Base-by-base conservation (phyloP, 2,113 vertebrate genomes). In the Synchiropus splendidus region DNA sequence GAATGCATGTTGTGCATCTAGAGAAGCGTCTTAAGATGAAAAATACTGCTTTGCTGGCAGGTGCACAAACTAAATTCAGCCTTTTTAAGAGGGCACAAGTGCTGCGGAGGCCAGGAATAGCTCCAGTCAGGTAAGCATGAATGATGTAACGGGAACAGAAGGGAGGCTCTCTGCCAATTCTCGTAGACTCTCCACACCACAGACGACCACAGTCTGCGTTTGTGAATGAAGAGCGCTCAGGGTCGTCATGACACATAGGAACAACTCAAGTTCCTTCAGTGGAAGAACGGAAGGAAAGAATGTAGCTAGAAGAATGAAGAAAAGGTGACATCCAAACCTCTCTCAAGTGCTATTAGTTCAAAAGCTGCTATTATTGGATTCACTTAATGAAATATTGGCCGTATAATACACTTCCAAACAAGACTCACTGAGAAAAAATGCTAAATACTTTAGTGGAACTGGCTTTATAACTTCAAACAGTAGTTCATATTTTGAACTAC, bases 121-220 rank as follows among this genome's bases (percentile, higher is more conserved):
- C 76, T 63, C 64, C 50, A 61, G 77, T 71, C 77, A 79, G 77
- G 68, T 74, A 73, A 64, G 72, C 57, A 74, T 70, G 67, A 81
- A 74, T 77, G 76, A 77, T 78, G 74, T 62, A 79, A 76, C 48
- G 51, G 53, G 67, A 70, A 63, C 40, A 69, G 60, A 55, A 55
- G 67, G 37, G 54, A 15, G 72, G 72, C 44, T 45, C 35, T 37
- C 51, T 48, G 79, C 77, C 74, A 79, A 70, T 70, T 65, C 74
- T 65, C 36, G 51, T 76, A 79, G 68, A 58, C 70, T 68, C 52
- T 42, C 43, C 49, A 58, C 43, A 44, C 54, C 60, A 62, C 50
- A 48, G 71, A 65, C 67, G 51, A 60, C 58, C 32, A 46, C 72
- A 65, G 67, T 55, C 64, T 37, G 52, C 44, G 54, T 72, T 80